Evolutionary conservation across 2,888 invertebrate genomes (phyloP).

Genomic region (Agapetus fuscipes): DNA sequence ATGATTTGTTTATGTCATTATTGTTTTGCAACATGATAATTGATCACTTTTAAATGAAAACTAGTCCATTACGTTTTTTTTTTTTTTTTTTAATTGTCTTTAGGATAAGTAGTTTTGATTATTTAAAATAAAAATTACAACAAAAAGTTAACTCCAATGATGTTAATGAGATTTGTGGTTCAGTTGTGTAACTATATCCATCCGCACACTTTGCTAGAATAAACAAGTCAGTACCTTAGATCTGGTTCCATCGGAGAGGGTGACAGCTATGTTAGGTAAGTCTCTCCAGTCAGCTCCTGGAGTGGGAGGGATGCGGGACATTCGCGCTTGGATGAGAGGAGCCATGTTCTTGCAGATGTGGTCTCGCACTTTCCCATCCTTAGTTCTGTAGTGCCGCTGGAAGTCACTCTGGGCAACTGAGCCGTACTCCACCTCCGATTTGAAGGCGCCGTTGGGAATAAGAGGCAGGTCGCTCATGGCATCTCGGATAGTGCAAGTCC

Average conservation of each 20-base stretch:
- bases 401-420: constrained; percentile 64
- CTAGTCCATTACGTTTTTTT: too few relatives aligned
- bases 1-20: too few relatives aligned
- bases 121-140: too few relatives aligned
- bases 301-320: constrained; percentile 61
- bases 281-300: constrained; percentile 82
- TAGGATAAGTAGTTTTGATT: too few relatives aligned
- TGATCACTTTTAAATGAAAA: too few relatives aligned
- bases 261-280: constrained; percentile 65
- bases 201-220: too few relatives aligned
- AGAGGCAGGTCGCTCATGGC: constrained; percentile 74
- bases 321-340: constrained; percentile 66
- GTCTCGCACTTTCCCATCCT: constrained; percentile 50
- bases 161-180: too few relatives aligned
- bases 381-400: constrained; percentile 58
- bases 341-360: constrained; percentile 82
- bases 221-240: constrained; percentile 35
- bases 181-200: too few relatives aligned
- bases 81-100: too few relatives aligned
- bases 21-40: too few relatives aligned
- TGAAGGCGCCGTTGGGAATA: constrained; percentile 61
- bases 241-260: constrained; percentile 59
- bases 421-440: constrained; percentile 60
- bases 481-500: constrained; percentile 71
- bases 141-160: too few relatives aligned